Conservation (phyloP, 2,888 invertebrate genomes). For the Sinohyriopsis cumingii region DNA sequence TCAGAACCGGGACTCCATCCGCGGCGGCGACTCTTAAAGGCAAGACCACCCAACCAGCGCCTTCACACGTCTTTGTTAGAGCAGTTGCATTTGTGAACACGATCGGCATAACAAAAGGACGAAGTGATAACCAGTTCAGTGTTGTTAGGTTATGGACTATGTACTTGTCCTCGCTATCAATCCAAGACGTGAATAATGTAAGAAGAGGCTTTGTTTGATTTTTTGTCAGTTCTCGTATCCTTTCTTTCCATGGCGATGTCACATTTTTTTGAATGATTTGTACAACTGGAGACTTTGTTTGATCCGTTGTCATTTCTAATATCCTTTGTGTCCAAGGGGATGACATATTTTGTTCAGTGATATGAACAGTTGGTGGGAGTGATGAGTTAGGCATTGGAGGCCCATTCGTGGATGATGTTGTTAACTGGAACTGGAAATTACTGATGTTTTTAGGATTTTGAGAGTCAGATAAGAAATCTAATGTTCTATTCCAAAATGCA, state of each 20-base stretch:
- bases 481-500: too few relatives aligned
- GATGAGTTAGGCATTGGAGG: too few relatives aligned
- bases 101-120: constrained; percentile 45
- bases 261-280: too few relatives aligned
- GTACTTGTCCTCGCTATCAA: constrained; percentile 38
- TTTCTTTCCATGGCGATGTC: too few relatives aligned
- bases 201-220: constrained; percentile 35
- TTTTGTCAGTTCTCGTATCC: too few relatives aligned
- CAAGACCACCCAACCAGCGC: constrained; percentile 43
- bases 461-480: too few relatives aligned
- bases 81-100: constrained; percentile 48
- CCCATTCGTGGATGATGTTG: too few relatives aligned
- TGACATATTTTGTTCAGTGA: too few relatives aligned
- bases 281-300: constrained; percentile 25
- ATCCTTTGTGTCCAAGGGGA: too few relatives aligned
- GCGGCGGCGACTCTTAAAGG: constrained; percentile 39
- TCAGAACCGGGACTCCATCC: constrained; percentile 54
- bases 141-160: constrained; percentile 51
- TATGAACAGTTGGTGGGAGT: too few relatives aligned
- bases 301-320: neutral
- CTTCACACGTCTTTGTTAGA: constrained; percentile 24
- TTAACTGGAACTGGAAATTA: too few relatives aligned
- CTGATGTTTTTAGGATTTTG: too few relatives aligned
- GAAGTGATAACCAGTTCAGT: constrained; percentile 48
- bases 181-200: constrained; percentile 57